Conservation (phyloP, 2,797 vertebrate genomes). For the Sebastes kiyomatsui region DNA sequence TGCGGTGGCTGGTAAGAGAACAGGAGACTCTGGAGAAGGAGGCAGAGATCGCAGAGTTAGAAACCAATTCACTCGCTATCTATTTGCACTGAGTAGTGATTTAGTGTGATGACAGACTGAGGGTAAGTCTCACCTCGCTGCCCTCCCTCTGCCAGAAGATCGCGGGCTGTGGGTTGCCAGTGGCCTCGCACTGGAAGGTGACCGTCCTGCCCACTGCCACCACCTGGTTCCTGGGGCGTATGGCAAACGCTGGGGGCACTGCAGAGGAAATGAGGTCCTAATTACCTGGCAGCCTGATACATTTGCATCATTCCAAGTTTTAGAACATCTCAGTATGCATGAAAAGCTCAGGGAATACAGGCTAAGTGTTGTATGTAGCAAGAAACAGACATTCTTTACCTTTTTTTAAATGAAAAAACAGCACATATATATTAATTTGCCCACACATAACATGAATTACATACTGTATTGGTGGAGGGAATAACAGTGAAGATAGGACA, state of each 20-base stretch:
- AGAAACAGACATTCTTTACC: slow-evolving; percentile 25
- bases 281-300: slow-evolving; percentile 48
- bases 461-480: slow-evolving; percentile 86
- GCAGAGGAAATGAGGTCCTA: slow-evolving; percentile 49
- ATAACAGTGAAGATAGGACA: slow-evolving; percentile 86
- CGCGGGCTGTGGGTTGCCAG: slow-evolving; percentile 94
- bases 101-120: slow-evolving; percentile 43
- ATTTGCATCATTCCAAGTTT: slow-evolving; percentile 21
- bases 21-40: slow-evolving; percentile 87
- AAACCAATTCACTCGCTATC: slow-evolving; percentile 13
- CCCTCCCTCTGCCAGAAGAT: slow-evolving; percentile 97
- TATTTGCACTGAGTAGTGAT: slow-evolving; percentile 27
- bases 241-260: slow-evolving; percentile 94
- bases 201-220: slow-evolving; percentile 90
- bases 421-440: slow-evolving; percentile 25
- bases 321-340: slow-evolving; percentile 14
- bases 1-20: slow-evolving; percentile 95
- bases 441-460: slow-evolving; percentile 54
- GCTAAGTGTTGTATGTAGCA: background rate
- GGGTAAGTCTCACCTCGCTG: slow-evolving; percentile 88
- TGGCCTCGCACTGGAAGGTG: slow-evolving; percentile 95
- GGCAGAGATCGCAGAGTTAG: slow-evolving; percentile 34
- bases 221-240: slow-evolving; percentile 93
- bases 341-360: background rate
- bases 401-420: slow-evolving; percentile 1